Percentiles rank a stretch among this genome's conserved stretches.
These are phyloP conservation scores for Ashinkailepas kermadecensis DNA, from an alignment of 2,888 invertebrate genomes.

Conservation along the genomic window DNA sequence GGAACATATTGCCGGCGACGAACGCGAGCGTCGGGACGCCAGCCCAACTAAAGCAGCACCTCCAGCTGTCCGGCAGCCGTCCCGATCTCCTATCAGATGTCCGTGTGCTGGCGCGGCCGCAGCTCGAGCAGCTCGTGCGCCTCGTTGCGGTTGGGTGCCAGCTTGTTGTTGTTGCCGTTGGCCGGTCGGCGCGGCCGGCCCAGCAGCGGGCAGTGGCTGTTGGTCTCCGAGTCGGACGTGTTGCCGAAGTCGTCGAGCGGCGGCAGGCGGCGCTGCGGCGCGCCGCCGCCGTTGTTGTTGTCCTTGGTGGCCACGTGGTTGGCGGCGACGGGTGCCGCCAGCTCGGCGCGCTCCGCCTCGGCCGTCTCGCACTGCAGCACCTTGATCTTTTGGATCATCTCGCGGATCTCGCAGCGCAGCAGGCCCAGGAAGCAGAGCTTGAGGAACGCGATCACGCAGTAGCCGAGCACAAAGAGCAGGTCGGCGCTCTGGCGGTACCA, in stretches of 20 bases:
- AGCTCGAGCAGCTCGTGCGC: conserved; percentile 1
- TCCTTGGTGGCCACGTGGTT: conserved; percentile 21
- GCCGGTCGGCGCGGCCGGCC: conserved; percentile 29
- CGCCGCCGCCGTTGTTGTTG: conserved; percentile 4
- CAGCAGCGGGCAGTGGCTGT: conserved; percentile 33
- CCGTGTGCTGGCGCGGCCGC: conserved; percentile 5
- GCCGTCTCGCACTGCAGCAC: conserved; percentile 57
- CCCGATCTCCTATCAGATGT: conserved; percentile 6
- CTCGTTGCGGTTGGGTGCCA: conserved; percentile 22
- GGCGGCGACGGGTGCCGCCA: conserved; percentile 3
- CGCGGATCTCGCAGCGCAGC: conserved; percentile 69
- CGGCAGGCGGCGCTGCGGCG: conserved; percentile 28
- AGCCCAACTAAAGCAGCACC: conserved; percentile 8
- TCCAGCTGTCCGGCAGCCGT: neutral
- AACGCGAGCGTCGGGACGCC: neutral
- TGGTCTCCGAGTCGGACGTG: conserved; percentile 33
- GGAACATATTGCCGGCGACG: no score
- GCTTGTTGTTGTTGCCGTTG: conserved; percentile 33
- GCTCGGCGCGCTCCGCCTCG: neutral
- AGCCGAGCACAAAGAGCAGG: conserved; percentile 65
- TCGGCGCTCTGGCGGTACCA: conserved; percentile 74
- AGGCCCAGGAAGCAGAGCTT: conserved; percentile 83
- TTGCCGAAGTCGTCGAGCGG: conserved; percentile 24
- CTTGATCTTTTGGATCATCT: conserved; percentile 85
- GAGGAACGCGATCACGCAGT: conserved; percentile 80